phyloP scores from a whole-genome alignment of 2,888 invertebrate genomes.

The Philhelius pedissequus region DNA sequence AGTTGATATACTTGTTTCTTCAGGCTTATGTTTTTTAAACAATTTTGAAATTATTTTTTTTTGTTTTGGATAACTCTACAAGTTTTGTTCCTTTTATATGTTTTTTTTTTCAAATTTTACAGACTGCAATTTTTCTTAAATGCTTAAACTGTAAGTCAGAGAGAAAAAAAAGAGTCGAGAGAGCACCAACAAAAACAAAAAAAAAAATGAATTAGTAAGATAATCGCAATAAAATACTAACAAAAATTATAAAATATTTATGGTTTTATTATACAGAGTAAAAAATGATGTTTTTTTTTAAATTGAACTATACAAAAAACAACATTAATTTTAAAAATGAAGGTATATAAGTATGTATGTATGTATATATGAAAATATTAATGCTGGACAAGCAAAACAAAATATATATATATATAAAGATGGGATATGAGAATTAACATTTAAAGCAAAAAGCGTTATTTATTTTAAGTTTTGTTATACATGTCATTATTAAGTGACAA shows the following conservation, averaged over 20 bases:
- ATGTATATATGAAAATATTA: not conserved
- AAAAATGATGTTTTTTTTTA: not conserved
- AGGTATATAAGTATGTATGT: not conserved
- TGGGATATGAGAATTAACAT: conserved; percentile 15
- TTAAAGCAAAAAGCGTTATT: conserved; percentile 13
- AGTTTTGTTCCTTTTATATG: conserved; percentile 7
- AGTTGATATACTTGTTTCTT: conserved; percentile 34
- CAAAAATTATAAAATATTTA: not conserved
- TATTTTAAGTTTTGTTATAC: not conserved
- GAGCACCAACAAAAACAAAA: conserved; percentile 10
- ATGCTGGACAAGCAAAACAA: conserved; percentile 3
- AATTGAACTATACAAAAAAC: not conserved
- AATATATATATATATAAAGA: not conserved
- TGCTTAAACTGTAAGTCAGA: conserved; percentile 48
- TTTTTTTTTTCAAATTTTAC: conserved; percentile 27
- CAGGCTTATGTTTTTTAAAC: conserved; percentile 4
- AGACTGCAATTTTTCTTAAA: conserved; percentile 35
- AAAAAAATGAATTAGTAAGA: conserved; percentile 5
- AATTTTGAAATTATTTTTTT: conserved; percentile 1
- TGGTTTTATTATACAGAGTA: not conserved
- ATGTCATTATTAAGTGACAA: not conserved
- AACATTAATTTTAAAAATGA: not conserved
- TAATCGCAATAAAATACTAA: conserved; percentile 6
- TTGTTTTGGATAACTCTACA: conserved; percentile 20
- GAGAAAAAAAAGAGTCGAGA: conserved; percentile 34